These are phyloP conservation scores for Lonchura striata DNA, from an alignment of 2,113 vertebrate genomes.

Conservation along the genomic window DNA sequence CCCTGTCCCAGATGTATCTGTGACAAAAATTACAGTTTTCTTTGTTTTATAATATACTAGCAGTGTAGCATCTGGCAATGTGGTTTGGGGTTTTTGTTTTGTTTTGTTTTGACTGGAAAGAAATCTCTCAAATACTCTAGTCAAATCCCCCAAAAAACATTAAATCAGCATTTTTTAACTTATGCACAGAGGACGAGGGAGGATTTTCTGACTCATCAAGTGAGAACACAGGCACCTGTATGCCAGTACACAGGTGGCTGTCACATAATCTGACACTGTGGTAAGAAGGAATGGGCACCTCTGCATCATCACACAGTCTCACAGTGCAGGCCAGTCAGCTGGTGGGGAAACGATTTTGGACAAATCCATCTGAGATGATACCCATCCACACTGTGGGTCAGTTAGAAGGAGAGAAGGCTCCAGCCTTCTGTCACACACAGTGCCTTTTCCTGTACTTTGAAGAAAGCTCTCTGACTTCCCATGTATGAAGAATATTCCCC, in stretches of 20 bases:
- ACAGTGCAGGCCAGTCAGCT: rapidly evolving
- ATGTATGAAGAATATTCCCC: neutral
- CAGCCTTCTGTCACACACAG: neutral
- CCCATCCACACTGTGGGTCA: neutral
- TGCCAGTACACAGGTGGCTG: neutral
- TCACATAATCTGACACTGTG: neutral
- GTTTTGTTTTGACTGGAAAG: constrained; percentile 53
- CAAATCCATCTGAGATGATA: neutral
- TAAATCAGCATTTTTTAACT: constrained; percentile 21
- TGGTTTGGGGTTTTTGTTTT: constrained; percentile 8
- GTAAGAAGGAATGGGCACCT: neutral
- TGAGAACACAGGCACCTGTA: neutral
- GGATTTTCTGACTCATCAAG: constrained; percentile 3
- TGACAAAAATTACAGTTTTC: constrained; percentile 40
- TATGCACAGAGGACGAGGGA: neutral
- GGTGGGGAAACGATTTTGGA: neutral
- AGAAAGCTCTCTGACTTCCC: neutral
- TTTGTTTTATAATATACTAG: constrained; percentile 14
- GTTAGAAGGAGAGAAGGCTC: neutral
- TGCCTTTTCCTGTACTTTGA: neutral
- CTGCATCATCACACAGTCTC: neutral
- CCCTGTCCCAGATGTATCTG: neutral
- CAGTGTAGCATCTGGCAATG: constrained; percentile 24
- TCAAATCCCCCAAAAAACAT: neutral
- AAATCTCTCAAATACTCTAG: constrained; percentile 6